Percentiles rank a stretch among this genome's conserved stretches.
These are phyloP conservation scores for Eufriesea mexicana DNA, from an alignment of 1,140 invertebrate genomes.

Conservation along the genomic window DNA sequence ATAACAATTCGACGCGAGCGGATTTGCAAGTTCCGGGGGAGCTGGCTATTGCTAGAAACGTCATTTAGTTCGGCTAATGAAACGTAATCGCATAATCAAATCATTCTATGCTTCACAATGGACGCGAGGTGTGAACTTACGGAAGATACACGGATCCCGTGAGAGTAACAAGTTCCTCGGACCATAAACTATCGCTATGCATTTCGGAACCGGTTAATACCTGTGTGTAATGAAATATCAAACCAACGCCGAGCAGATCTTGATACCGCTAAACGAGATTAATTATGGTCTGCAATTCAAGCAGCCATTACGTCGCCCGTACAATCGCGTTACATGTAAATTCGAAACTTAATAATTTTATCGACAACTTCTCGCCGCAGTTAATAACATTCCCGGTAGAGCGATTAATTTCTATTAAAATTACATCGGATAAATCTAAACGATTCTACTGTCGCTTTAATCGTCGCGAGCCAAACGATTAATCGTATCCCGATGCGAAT, in stretches of 20 bases:
- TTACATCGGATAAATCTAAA: neutral
- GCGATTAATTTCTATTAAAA: too few species aligned
- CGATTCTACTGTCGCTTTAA: too few species aligned
- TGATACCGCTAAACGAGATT: neutral
- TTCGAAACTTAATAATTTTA: neutral
- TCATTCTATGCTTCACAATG: neutral
- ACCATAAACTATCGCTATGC: neutral
- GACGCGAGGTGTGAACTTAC: too few species aligned
- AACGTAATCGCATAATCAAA: neutral
- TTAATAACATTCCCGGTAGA: neutral
- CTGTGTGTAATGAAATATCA: constrained; percentile 2
- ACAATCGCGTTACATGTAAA: neutral
- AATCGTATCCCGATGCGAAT: neutral
- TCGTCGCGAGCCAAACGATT: neutral
- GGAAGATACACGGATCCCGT: neutral
- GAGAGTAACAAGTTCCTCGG: neutral
- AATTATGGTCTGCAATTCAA: neutral
- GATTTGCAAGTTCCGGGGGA: neutral
- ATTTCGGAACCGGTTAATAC: constrained; percentile 1
- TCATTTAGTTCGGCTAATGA: constrained; percentile 7
- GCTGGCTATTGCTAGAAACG: neutral
- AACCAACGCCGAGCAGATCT: neutral
- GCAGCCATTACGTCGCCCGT: too few species aligned
- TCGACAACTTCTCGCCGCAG: too few species aligned
- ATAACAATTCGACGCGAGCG: neutral